Conservation (phyloP, 1,140 invertebrate genomes). For the Papilio helenus region DNA sequence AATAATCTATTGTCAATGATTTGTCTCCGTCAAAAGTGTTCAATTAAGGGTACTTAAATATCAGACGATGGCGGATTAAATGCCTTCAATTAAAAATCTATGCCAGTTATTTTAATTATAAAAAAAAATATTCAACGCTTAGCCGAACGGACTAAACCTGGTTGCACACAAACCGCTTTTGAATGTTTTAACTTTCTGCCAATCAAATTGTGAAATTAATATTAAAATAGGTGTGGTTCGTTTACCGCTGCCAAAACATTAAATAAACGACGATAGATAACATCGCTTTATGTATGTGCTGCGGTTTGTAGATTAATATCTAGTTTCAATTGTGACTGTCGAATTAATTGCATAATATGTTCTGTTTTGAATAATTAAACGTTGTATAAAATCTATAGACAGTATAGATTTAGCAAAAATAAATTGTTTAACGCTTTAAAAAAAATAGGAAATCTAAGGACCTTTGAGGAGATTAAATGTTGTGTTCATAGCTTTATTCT, state of each 20-base stretch:
- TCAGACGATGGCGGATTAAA: conserved; percentile 35
- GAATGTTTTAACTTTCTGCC: conserved; percentile 11
- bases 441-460: too few species aligned
- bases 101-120: conserved; percentile 30
- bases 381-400: background rate
- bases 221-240: background rate
- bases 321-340: conserved; percentile 11
- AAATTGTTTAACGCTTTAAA: too few species aligned
- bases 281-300: background rate
- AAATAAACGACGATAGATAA: conserved; percentile 16
- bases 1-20: conserved; percentile 17
- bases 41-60: conserved; percentile 39
- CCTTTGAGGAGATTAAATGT: background rate
- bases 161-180: conserved; percentile 2
- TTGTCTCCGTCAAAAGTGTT: conserved; percentile 33
- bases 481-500: conserved; percentile 9
- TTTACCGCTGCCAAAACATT: conserved; percentile 11
- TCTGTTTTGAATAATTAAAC: background rate
- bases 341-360: background rate
- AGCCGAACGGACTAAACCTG: background rate
- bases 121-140: conserved; percentile 26
- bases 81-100: conserved; percentile 38
- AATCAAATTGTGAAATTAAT: background rate
- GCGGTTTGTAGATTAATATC: conserved; percentile 11
- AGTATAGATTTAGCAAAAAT: too few species aligned